These are phyloP conservation scores for Dipodomys merriami DNA, from an alignment of 2,113 vertebrate species.

Conservation along the genomic window DNA sequence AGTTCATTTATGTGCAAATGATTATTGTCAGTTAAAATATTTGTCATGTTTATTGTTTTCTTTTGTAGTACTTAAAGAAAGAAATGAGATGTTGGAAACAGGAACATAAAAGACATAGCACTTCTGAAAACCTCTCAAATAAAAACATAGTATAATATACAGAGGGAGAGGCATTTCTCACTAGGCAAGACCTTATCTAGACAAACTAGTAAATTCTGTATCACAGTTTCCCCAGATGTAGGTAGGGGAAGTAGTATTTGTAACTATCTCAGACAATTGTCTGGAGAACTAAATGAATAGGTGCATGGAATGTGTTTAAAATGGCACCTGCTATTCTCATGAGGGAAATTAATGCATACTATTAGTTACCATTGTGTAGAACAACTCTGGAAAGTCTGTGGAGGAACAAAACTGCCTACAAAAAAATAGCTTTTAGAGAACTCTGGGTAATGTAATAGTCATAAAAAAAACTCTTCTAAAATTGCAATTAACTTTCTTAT, in stretches of 20 bases:
- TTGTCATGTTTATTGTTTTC: background rate
- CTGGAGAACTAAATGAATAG: background rate
- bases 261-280: background rate
- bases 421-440: background rate
- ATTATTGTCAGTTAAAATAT: slow-evolving; percentile 37
- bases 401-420: background rate
- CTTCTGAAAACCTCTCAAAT: slow-evolving; percentile 12
- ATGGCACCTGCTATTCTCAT: background rate
- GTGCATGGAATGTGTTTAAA: background rate
- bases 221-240: background rate
- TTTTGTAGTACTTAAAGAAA: background rate
- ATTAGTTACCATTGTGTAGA: background rate
- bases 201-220: background rate
- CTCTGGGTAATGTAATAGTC: background rate
- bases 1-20: slow-evolving; percentile 17
- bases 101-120: background rate
- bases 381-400: background rate
- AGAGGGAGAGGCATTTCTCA: background rate
- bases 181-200: rapidly evolving
- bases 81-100: background rate
- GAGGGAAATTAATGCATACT: background rate
- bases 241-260: background rate
- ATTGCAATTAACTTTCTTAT: background rate
- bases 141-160: background rate
- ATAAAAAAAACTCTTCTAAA: slow-evolving; percentile 40